phyloP scores from a whole-genome alignment of 1,140 invertebrate genomes.

The Rhopalosiphum padi region DNA sequence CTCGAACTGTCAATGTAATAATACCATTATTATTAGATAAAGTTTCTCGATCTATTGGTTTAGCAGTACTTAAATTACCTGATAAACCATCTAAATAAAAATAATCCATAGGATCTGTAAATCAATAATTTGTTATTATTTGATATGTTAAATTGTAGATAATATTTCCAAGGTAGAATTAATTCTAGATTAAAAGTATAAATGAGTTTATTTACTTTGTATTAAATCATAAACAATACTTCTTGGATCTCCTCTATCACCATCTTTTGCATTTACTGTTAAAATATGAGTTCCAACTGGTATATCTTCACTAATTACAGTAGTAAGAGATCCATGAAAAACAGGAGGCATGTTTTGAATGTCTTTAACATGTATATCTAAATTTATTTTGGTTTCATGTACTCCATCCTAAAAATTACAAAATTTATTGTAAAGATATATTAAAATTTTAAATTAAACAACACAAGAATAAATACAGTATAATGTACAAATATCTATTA shows the following conservation, averaged over 20 bases:
- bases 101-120: conserved; percentile 83
- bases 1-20: conserved; percentile 74
- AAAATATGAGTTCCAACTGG: conserved; percentile 84
- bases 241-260: conserved; percentile 80
- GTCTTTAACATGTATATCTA: conserved; percentile 81
- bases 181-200: background rate
- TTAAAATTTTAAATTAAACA: conserved; percentile 38
- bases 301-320: conserved; percentile 82
- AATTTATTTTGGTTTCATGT: conserved; percentile 73
- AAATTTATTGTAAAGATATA: background rate
- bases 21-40: conserved; percentile 79
- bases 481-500: too few relatives aligned
- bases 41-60: conserved; percentile 83
- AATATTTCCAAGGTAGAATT: background rate
- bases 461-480: background rate
- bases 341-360: conserved; percentile 83
- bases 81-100: conserved; percentile 79
- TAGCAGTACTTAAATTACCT: conserved; percentile 82
- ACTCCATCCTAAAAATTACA: conserved; percentile 75
- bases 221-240: conserved; percentile 80
- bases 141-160: background rate
- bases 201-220: conserved; percentile 69
- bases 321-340: conserved; percentile 80
- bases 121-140: background rate
- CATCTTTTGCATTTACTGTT: conserved; percentile 80